These are phyloP conservation scores for Conchocele bisecta DNA, from an alignment of 2,888 invertebrate species.

Conservation along the genomic window DNA sequence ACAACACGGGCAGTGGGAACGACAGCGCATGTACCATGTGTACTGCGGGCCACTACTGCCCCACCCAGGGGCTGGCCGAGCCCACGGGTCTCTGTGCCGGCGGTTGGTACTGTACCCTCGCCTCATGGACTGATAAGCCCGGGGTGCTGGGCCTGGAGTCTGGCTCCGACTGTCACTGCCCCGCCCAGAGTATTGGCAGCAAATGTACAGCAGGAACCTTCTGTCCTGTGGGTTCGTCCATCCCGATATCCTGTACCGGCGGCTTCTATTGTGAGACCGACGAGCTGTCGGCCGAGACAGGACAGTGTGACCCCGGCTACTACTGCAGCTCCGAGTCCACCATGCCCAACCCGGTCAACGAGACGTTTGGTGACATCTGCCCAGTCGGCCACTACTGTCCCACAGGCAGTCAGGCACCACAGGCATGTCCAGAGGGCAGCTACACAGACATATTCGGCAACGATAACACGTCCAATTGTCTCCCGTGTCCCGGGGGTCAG, in stretches of 20 bases:
- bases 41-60: conserved; percentile 78
- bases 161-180: conserved; percentile 69
- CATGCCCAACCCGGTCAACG: conserved; percentile 77
- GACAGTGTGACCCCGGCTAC: conserved; percentile 76
- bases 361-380: conserved; percentile 79
- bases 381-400: conserved; percentile 81
- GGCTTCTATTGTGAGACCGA: conserved; percentile 77
- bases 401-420: conserved; percentile 68
- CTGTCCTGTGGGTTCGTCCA: conserved; percentile 76
- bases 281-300: conserved; percentile 71
- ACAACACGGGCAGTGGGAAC: conserved; percentile 65
- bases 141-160: conserved; percentile 71
- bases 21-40: conserved; percentile 73
- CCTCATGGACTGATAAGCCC: conserved; percentile 76
- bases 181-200: conserved; percentile 74
- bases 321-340: conserved; percentile 77
- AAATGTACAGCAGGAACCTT: conserved; percentile 77
- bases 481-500: conserved; percentile 79
- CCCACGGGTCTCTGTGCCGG: conserved; percentile 76
- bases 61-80: conserved; percentile 66
- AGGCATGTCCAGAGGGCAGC: conserved; percentile 76
- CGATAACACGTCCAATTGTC: conserved; percentile 76
- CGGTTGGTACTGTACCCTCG: conserved; percentile 79
- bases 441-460: conserved; percentile 73
- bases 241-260: conserved; percentile 71